Conservation (phyloP, 2,113 vertebrate genomes). For the Carlito syrichta region DNA sequence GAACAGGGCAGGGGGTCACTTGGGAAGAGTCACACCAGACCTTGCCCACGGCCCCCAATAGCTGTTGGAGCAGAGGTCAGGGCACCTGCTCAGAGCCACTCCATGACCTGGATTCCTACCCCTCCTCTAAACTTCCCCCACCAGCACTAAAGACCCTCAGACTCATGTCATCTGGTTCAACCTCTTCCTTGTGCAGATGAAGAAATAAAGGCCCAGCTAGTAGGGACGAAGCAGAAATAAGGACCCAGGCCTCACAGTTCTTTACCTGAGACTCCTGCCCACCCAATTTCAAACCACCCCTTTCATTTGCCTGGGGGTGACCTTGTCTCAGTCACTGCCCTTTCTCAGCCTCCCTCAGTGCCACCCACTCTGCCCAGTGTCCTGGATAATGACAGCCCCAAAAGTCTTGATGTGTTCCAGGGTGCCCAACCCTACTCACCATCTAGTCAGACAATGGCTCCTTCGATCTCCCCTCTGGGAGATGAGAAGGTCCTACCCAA, state of each 20-base stretch:
- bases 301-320: neutral
- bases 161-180: neutral
- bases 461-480: constrained; percentile 22
- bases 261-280: neutral
- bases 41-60: neutral
- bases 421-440: constrained; percentile 51
- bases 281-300: neutral
- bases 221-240: neutral
- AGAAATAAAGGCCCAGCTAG: neutral
- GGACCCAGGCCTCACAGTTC: neutral
- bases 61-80: neutral
- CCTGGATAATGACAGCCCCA: neutral
- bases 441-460: constrained; percentile 49
- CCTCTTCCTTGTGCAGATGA: neutral
- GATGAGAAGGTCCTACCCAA: constrained; percentile 8
- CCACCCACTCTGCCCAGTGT: neutral
- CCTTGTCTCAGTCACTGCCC: neutral
- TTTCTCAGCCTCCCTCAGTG: neutral
- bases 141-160: neutral
- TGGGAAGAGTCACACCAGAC: neutral
- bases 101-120: neutral
- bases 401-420: neutral
- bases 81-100: neutral
- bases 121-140: neutral
- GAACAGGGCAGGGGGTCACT: neutral